Evolutionary conservation across 2,113 vertebrate species (phyloP).

Genomic region (Pipa parva): DNA sequence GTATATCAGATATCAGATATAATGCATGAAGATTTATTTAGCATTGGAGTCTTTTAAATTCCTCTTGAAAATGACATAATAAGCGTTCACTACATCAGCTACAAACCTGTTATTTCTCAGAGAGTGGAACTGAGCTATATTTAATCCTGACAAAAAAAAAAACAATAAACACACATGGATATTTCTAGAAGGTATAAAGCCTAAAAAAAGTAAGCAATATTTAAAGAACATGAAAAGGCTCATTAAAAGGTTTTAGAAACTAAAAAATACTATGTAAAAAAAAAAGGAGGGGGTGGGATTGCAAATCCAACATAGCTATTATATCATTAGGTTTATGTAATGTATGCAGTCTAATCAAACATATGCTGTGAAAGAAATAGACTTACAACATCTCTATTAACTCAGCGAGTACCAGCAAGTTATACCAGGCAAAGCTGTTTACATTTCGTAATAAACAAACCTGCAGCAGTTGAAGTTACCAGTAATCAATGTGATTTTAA

Average conservation of each 20-base stretch:
- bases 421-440: too few species aligned
- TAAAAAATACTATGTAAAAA: conserved; percentile 23
- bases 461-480: too few species aligned
- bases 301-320: conserved; percentile 8
- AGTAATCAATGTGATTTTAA: too few species aligned
- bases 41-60: background rate
- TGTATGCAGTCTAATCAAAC: conserved; percentile 3
- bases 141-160: background rate
- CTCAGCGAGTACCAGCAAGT: background rate
- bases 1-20: background rate
- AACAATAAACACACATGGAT: background rate
- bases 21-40: background rate
- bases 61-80: background rate
- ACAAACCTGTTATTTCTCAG: conserved; percentile 4
- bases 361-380: conserved; percentile 22
- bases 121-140: background rate
- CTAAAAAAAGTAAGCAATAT: conserved; percentile 15
- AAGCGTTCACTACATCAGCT: background rate
- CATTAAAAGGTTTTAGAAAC: conserved; percentile 20
- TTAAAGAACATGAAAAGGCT: conserved; percentile 12
- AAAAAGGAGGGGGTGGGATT: conserved; percentile 5
- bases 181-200: conserved; percentile 1
- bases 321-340: conserved; percentile 25
- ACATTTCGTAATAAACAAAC: too few species aligned
- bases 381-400: conserved; percentile 1